Evolutionary conservation across 2,888 invertebrate species (phyloP), one percentile per base, ranked within the genome.

Genomic region (Noctua pronuba): DNA sequence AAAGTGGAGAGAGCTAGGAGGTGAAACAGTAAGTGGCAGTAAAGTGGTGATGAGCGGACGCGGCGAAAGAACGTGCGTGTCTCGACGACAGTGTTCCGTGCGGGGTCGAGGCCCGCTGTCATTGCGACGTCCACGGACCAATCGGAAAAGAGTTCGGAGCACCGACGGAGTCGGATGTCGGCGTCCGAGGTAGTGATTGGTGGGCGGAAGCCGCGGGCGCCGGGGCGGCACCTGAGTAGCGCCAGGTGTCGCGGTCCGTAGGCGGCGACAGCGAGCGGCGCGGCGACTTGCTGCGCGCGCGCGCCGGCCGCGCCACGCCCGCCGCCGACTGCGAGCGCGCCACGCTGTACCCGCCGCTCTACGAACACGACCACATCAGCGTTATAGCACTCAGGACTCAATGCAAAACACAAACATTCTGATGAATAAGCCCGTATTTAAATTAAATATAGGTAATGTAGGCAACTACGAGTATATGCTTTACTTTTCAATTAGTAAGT

Each of bases 281-380:
- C 87, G 98, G 99, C 89, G 98, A 98, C 96, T 98, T 98, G 94
- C 98, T 98, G 90, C 98, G 97, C 73, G 98, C 98, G 82, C 98
- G 97, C 77, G 94, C 92, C 75, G 94, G 91, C 83, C 94, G 92
- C 83, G 92, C 92, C 76, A 94, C 95, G 65, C 98, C 98, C 79
- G 98, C 99, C 78, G 99, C 99, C 78, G 99, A 99, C 95, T 98
- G 98, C 91, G 98, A 98, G 88, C 99, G 97, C 93, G 98, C 98
- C 98, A 94, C 95, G 91, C 92, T 91, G 93, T 94, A 95, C 49
- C 94, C 95, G 73, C 91, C 91, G 84, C 97, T 95, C 97, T 96
- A 94, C 91, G 72, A 8, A 65, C 65, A 65, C 65, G 73, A 73
- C 83, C 84, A 73, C 84, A 73, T 55, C 44, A 65, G 35, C 28